Evolutionary conservation across 2,113 vertebrate genomes (phyloP).

Genomic region (Fukomys damarensis): DNA sequence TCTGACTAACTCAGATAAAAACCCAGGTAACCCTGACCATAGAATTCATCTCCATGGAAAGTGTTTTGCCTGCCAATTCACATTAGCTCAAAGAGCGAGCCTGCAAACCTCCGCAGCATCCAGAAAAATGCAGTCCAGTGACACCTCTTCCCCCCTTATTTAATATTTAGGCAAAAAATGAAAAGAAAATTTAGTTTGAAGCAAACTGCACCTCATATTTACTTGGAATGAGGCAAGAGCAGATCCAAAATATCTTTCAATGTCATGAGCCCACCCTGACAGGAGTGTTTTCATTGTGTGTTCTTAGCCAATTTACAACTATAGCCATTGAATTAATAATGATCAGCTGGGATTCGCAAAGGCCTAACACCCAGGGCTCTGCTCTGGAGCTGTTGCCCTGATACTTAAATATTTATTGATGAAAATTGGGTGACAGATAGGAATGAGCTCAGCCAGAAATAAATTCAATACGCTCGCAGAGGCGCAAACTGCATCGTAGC

Average conservation of each 20-base stretch:
- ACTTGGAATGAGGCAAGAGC: constrained; percentile 32
- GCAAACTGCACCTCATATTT: constrained; percentile 49
- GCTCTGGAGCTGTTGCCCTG: constrained; percentile 3
- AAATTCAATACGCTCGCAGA: neutral
- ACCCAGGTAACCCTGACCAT: constrained; percentile 10
- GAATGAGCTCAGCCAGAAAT: constrained; percentile 39
- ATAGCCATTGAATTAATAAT: constrained; percentile 80
- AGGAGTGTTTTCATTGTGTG: constrained; percentile 27
- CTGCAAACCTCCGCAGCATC: constrained; percentile 18
- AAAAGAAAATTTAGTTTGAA: constrained; percentile 19
- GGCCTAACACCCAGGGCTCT: neutral
- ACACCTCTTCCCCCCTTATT: constrained; percentile 8
- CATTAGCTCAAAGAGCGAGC: constrained; percentile 62
- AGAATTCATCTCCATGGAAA: constrained; percentile 65
- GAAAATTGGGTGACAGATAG: constrained; percentile 55
- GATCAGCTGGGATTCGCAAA: constrained; percentile 45
- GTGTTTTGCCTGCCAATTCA: constrained; percentile 64
- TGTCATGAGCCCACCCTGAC: neutral
- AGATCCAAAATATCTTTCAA: constrained; percentile 40
- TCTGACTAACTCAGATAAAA: constrained; percentile 63
- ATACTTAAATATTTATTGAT: constrained; percentile 81
- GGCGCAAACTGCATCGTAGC: neutral
- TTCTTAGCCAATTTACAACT: constrained; percentile 72
- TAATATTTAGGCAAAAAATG: constrained; percentile 54
- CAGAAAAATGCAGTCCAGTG: constrained; percentile 17